Evolutionary conservation across 2,888 invertebrate species (phyloP).

Genomic region (Hermaeophaga mercurialis): DNA sequence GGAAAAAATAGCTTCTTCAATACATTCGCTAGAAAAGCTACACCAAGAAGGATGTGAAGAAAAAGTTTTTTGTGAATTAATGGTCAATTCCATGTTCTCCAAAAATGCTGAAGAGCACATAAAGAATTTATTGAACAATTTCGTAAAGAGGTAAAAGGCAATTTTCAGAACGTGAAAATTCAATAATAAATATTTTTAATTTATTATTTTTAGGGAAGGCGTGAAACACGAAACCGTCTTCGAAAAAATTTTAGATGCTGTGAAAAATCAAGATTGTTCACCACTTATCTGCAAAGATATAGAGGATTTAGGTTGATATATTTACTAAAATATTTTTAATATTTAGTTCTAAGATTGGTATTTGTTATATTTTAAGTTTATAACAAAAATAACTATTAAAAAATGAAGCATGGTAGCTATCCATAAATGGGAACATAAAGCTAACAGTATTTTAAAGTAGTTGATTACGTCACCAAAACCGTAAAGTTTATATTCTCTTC

Average conservation of each 20-base stretch:
- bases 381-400: no score
- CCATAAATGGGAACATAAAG: no score
- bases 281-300: slow-evolving; percentile 46
- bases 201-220: slow-evolving; percentile 48
- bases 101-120: slow-evolving; percentile 49
- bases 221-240: slow-evolving; percentile 49
- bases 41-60: slow-evolving; percentile 49
- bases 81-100: slow-evolving; percentile 48
- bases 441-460: no score
- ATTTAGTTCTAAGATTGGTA: no score
- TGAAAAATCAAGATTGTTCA: slow-evolving; percentile 50
- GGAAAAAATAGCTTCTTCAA: slow-evolving; percentile 39
- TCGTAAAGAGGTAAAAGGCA: slow-evolving; percentile 48
- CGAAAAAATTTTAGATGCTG: slow-evolving; percentile 53
- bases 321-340: no score
- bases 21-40: slow-evolving; percentile 43
- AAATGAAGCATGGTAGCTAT: no score
- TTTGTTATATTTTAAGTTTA: no score
- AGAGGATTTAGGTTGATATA: not conserved
- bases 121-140: slow-evolving; percentile 50
- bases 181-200: slow-evolving; percentile 1
- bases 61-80: slow-evolving; percentile 50
- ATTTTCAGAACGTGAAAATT: not conserved
- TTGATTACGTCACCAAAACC: no score
- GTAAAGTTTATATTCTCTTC: no score